Evolutionary conservation across 1,140 invertebrate species (phyloP).

Genomic region (Odontomachus brunneus): DNA sequence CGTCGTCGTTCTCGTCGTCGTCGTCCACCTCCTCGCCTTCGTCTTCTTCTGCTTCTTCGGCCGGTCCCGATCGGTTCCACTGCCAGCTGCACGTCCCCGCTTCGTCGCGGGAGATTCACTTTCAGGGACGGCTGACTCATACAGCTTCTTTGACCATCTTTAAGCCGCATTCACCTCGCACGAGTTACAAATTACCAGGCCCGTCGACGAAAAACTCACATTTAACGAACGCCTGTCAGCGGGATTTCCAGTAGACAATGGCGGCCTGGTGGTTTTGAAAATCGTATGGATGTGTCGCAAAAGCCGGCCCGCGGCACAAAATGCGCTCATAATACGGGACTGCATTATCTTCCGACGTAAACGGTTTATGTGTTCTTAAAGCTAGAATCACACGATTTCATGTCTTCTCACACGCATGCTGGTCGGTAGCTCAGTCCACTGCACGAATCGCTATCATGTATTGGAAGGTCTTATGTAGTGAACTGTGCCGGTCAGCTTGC

Average conservation of each 20-base stretch:
- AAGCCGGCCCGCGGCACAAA: constrained; percentile 1
- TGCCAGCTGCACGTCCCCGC: constrained; percentile 43
- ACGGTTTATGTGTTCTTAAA: too few relatives aligned
- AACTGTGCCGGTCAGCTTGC: too few relatives aligned
- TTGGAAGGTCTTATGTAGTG: too few relatives aligned
- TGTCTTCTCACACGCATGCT: too few relatives aligned
- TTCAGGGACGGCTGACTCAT: constrained; percentile 50
- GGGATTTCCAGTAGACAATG: constrained; percentile 28
- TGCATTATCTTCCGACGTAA: constrained; percentile 11
- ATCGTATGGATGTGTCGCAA: constrained; percentile 32
- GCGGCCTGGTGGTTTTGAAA: constrained; percentile 30
- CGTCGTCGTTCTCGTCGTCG: constrained; percentile 16
- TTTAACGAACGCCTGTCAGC: constrained; percentile 57
- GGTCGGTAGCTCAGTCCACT: too few relatives aligned
- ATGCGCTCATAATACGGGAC: background rate
- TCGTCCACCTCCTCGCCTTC: constrained; percentile 24
- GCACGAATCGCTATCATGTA: too few relatives aligned
- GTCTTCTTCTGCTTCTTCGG: constrained; percentile 48
- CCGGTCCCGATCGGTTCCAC: constrained; percentile 53
- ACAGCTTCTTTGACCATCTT: constrained; percentile 41
- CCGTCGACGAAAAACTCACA: constrained; percentile 37
- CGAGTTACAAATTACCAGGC: constrained; percentile 62
- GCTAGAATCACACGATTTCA: too few relatives aligned
- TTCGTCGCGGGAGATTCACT: constrained; percentile 64
- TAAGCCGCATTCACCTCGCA: constrained; percentile 51